Conservation (phyloP, 1,140 invertebrate species). For the Pseudoatta argentina region DNA sequence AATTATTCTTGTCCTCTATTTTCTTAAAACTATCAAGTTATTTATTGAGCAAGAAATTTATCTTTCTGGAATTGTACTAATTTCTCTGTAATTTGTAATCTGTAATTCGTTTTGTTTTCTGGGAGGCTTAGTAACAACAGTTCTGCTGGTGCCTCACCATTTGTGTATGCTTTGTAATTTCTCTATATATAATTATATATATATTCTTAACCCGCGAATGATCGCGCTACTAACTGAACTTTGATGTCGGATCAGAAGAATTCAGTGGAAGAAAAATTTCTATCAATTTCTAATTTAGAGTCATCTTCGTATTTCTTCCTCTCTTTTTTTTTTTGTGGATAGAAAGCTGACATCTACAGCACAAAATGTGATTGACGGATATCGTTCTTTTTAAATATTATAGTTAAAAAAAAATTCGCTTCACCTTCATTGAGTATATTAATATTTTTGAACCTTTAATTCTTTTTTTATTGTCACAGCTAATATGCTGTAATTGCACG, state of each 20-base stretch:
- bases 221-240: background rate
- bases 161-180: too few relatives aligned
- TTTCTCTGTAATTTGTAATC: too few relatives aligned
- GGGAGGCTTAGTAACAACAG: too few relatives aligned
- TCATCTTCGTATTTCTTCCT: background rate
- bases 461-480: constrained; percentile 1
- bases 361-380: constrained; percentile 30
- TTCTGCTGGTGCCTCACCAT: too few relatives aligned
- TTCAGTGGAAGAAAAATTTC: background rate
- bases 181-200: too few relatives aligned
- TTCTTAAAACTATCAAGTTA: too few relatives aligned
- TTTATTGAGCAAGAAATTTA: too few relatives aligned
- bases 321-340: background rate
- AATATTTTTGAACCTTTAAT: background rate
- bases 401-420: background rate
- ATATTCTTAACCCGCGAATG: too few relatives aligned
- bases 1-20: too few relatives aligned
- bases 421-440: background rate
- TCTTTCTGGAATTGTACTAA: too few relatives aligned
- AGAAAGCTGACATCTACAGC: constrained; percentile 27
- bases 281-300: background rate
- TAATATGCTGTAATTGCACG: background rate
- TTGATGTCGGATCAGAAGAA: background rate
- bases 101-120: too few relatives aligned
- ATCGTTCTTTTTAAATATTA: background rate